These are phyloP conservation scores for Drosophila aldrichi DNA, from an alignment of 2,888 invertebrate species.

Conservation along the genomic window DNA sequence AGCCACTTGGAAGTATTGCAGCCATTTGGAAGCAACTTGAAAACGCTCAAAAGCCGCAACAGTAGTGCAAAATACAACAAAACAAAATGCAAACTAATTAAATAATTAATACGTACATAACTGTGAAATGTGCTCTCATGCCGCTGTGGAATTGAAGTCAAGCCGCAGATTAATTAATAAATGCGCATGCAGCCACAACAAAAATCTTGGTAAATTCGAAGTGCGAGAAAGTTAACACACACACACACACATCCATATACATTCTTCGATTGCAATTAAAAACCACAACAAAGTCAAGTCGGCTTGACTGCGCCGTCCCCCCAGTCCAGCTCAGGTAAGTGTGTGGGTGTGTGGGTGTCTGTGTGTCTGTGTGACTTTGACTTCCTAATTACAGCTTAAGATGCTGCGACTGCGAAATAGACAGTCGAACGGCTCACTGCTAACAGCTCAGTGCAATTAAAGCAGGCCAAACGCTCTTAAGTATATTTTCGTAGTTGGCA, in stretches of 20 bases:
- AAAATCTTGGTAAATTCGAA: neutral
- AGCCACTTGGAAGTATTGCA: constrained; percentile 40
- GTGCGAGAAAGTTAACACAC: neutral
- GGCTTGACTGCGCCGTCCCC: neutral
- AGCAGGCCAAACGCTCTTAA: constrained; percentile 39
- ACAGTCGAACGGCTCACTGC: constrained; percentile 40
- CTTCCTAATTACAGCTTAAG: constrained; percentile 62
- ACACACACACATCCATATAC: neutral
- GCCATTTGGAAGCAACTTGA: constrained; percentile 38
- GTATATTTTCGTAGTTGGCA: constrained; percentile 5
- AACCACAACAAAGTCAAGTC: constrained; percentile 60
- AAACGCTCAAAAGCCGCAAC: constrained; percentile 39
- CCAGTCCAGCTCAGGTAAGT: neutral
- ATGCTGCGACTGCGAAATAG: constrained; percentile 38
- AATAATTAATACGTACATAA: constrained; percentile 50
- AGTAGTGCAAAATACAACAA: constrained; percentile 26
- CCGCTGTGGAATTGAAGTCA: constrained; percentile 19
- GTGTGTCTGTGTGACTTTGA: neutral
- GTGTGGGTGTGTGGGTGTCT: neutral
- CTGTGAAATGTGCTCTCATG: constrained; percentile 33
- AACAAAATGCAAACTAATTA: constrained; percentile 37
- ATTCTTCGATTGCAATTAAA: constrained; percentile 57
- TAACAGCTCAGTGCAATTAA: constrained; percentile 53
- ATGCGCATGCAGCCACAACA: constrained; percentile 12
- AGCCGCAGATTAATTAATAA: constrained; percentile 67